phyloP scores from a whole-genome alignment of 2,797 vertebrate species.

The Muscicapa comitata region DNA sequence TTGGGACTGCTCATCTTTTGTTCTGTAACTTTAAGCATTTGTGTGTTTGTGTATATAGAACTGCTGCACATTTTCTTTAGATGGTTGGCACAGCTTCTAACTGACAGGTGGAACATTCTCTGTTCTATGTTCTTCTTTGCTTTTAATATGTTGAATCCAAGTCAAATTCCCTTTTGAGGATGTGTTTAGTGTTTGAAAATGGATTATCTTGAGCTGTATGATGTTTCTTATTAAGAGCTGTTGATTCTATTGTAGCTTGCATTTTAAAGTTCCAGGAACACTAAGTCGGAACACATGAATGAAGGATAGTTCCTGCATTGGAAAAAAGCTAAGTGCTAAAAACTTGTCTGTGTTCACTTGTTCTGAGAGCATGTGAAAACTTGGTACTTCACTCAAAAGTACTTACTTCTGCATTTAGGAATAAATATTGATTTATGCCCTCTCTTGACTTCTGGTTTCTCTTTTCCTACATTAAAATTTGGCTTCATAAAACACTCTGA shows the following conservation, averaged over 20 bases:
- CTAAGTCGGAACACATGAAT: not conserved
- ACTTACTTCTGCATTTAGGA: not conserved
- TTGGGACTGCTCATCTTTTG: not conserved
- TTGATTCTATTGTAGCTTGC: not conserved
- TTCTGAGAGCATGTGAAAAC: not conserved
- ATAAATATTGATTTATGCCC: not conserved
- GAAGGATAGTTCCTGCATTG: not conserved
- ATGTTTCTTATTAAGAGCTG: not conserved
- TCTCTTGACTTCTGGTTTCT: not conserved
- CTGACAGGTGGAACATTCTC: not conserved
- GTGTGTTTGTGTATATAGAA: not conserved
- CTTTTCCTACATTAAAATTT: not conserved
- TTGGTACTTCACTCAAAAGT: not conserved
- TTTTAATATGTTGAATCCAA: not conserved
- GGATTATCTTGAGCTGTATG: not conserved
- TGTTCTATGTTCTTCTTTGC: not conserved
- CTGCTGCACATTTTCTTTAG: not conserved
- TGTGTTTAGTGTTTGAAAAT: not conserved
- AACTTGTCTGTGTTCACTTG: not conserved
- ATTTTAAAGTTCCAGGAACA: not conserved
- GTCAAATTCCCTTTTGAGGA: not conserved
- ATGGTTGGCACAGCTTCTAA: not conserved
- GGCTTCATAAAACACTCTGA: not conserved
- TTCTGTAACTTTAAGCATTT: not conserved
- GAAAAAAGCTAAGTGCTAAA: not conserved